phyloP scores from a whole-genome alignment of 2,888 invertebrate genomes.

The Bugulina stolonifera region DNA sequence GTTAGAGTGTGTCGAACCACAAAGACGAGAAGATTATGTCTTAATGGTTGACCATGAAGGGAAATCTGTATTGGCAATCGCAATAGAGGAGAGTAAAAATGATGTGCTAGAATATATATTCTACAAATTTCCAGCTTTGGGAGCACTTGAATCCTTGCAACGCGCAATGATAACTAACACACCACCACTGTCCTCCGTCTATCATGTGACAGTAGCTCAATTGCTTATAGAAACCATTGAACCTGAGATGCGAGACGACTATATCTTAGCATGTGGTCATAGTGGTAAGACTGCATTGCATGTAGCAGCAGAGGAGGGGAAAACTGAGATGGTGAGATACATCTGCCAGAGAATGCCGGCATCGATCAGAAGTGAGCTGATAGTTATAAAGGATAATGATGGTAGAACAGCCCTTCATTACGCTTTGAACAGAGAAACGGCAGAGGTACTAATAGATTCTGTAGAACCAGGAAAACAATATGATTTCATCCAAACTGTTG shows the following conservation, averaged over 20 bases:
- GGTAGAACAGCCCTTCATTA: background rate
- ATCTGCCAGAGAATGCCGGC: background rate
- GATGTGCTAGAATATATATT: too few relatives aligned
- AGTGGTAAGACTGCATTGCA: background rate
- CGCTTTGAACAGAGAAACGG: background rate
- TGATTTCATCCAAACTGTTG: background rate
- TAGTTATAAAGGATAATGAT: background rate
- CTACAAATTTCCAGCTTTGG: too few relatives aligned
- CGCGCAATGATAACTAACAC: too few relatives aligned
- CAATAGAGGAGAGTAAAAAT: background rate
- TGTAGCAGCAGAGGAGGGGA: background rate
- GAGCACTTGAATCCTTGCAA: too few relatives aligned
- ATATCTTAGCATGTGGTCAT: background rate
- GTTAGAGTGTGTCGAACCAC: background rate
- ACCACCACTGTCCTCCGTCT: too few relatives aligned
- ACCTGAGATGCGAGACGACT: background rate
- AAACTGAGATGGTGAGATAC: background rate
- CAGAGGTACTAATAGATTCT: background rate
- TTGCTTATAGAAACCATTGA: background rate
- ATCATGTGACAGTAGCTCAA: too few relatives aligned
- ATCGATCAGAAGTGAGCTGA: too few relatives aligned
- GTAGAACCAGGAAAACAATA: background rate
- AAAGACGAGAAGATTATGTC: background rate
- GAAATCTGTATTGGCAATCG: background rate
- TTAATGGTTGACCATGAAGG: background rate